Evolutionary conservation across 2,113 vertebrate species (phyloP).

Genomic region (Microcebus tavaratra): DNA sequence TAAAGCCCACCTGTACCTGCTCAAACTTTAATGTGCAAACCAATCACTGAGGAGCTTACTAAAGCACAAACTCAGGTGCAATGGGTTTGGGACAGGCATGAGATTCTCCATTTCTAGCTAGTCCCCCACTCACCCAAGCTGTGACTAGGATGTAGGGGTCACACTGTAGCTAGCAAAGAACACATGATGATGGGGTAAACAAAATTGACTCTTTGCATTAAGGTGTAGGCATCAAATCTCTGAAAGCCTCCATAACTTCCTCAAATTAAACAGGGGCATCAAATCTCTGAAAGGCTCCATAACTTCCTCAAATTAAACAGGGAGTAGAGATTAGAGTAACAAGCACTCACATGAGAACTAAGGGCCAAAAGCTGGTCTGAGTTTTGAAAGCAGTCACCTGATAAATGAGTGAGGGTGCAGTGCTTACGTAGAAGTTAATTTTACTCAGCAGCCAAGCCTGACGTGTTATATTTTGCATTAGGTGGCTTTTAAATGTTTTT

Average conservation of each 20-base stretch:
- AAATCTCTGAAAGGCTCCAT: not conserved
- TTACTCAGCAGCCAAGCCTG: not conserved
- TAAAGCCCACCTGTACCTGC: not conserved
- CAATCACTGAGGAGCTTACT: not conserved
- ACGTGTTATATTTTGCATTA: not conserved
- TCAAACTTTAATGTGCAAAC: not conserved
- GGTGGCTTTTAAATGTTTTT: not conserved
- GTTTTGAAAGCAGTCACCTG: not conserved
- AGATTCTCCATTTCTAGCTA: not conserved
- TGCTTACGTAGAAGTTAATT: not conserved
- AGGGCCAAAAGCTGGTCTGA: not conserved
- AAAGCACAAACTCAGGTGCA: not conserved
- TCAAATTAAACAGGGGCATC: not conserved
- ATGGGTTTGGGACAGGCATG: too few relatives aligned
- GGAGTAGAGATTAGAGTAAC: not conserved
- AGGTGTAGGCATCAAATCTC: not conserved
- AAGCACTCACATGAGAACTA: not conserved
- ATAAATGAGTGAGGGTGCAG: not conserved
- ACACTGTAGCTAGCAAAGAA: not conserved
- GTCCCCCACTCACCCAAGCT: not conserved
- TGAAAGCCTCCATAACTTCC: not conserved
- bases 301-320: not conserved
- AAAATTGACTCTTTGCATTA: not conserved
- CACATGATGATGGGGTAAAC: rapidly evolving
- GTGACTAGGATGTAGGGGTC: not conserved